These are phyloP conservation scores for Chelonoidis abingdonii DNA, from an alignment of 2,113 vertebrate species.

Conservation along the genomic window DNA sequence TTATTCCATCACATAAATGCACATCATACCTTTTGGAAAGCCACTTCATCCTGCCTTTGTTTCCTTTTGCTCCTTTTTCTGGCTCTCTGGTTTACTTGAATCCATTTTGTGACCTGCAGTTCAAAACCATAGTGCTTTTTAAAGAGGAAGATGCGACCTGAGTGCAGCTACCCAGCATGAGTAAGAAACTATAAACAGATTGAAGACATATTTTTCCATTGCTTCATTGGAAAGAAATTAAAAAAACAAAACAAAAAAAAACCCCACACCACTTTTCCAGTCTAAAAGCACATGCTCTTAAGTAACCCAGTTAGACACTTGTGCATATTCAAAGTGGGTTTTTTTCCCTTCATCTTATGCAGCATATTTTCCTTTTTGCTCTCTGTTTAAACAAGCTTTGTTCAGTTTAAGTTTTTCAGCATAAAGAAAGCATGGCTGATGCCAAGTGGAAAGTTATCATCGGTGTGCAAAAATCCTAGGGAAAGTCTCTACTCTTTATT, in stretches of 20 bases:
- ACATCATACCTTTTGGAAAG: constrained; percentile 88
- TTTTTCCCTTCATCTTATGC: background rate
- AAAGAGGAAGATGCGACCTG: constrained; percentile 44
- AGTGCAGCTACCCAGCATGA: constrained; percentile 44
- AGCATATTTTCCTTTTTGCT: background rate
- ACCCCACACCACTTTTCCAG: background rate
- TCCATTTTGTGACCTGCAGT: constrained; percentile 94
- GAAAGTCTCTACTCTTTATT: background rate
- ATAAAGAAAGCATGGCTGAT: background rate
- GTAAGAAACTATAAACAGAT: constrained; percentile 68
- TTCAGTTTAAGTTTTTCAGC: background rate
- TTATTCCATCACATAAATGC: background rate
- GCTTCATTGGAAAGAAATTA: constrained; percentile 51
- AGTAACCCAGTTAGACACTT: background rate
- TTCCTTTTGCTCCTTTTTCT: constrained; percentile 88
- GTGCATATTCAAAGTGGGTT: background rate
- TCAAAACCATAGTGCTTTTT: constrained; percentile 69
- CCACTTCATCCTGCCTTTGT: constrained; percentile 78
- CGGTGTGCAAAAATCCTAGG: rapidly evolving
- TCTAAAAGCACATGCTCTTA: background rate
- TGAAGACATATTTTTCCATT: constrained; percentile 58
- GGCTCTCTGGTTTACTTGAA: constrained; percentile 82
- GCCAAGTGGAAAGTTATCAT: background rate
- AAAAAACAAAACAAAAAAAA: background rate
- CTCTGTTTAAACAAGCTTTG: background rate